These are phyloP conservation scores for Melanostoma scalare DNA, from an alignment of 2,888 invertebrate genomes.

Conservation along the genomic window DNA sequence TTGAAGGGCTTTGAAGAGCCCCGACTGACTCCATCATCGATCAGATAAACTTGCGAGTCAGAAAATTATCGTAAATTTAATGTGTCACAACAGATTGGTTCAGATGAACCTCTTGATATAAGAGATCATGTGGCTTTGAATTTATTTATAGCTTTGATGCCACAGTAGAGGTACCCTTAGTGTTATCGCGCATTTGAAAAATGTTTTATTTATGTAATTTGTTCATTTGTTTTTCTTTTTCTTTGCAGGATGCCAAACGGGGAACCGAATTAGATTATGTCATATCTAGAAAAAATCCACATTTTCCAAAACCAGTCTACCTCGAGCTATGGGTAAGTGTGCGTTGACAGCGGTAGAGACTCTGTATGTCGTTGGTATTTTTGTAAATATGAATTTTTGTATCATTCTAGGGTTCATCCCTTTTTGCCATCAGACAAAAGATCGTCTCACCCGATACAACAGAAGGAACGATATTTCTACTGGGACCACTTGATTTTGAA, in stretches of 20 bases:
- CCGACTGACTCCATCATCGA: conserved; percentile 21
- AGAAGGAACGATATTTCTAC: conserved; percentile 90
- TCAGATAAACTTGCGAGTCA: conserved; percentile 8
- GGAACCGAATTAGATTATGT: conserved; percentile 92
- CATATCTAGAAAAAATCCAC: conserved; percentile 90
- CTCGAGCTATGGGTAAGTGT: conserved; percentile 90
- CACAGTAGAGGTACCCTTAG: conserved; percentile 1
- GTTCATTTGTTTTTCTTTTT: conserved; percentile 16
- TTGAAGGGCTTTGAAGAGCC: conserved; percentile 50
- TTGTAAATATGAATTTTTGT: conserved; percentile 45
- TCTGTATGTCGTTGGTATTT: conserved; percentile 1
- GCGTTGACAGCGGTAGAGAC: not conserved
- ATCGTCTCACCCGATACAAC: conserved; percentile 89
- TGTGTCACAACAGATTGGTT: conserved; percentile 54
- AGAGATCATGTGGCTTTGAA: conserved; percentile 16
- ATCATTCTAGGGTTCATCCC: conserved; percentile 86
- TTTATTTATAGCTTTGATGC: not conserved
- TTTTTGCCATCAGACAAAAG: conserved; percentile 90
- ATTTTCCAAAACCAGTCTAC: conserved; percentile 89
- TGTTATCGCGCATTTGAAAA: conserved; percentile 17
- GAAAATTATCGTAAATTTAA: conserved; percentile 59
- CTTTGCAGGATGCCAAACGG: conserved; percentile 87
- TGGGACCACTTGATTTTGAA: conserved; percentile 93
- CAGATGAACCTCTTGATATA: conserved; percentile 46
- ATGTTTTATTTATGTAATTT: conserved; percentile 20